phyloP scores from a whole-genome alignment of 92 coral and sea anemone species.

The Porites rus region DNA sequence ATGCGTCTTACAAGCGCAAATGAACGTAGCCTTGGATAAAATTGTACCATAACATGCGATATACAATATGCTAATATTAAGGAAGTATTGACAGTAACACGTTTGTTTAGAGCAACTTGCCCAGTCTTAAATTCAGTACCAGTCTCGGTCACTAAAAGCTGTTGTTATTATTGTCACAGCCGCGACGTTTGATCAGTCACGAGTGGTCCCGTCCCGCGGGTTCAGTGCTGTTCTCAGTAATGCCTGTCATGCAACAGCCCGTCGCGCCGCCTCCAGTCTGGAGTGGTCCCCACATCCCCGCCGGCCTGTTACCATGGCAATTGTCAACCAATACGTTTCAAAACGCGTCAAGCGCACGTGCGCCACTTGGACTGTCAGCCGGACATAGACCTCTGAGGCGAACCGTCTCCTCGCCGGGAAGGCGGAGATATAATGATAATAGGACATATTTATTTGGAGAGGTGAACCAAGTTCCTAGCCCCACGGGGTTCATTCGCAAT shows the following conservation, averaged over 20 bases:
- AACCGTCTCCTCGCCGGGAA: conserved; percentile 92
- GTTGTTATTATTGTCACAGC: conserved; percentile 16
- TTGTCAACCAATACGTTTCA: conserved; percentile 64
- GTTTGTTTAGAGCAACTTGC: neutral
- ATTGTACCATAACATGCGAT: no score
- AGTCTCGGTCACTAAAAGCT: neutral
- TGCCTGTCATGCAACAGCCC: conserved; percentile 95
- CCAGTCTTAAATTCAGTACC: neutral
- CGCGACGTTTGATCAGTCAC: conserved; percentile 81
- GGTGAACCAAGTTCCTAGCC: conserved; percentile 67
- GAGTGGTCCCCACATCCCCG: conserved; percentile 90
- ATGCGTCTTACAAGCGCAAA: no score
- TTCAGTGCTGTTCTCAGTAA: conserved; percentile 88
- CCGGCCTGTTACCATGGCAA: conserved; percentile 91
- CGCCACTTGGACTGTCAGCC: conserved; percentile 44
- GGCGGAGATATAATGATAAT: conserved; percentile 77
- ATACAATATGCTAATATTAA: no score
- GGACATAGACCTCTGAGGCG: conserved; percentile 76
- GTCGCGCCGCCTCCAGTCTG: conserved; percentile 89
- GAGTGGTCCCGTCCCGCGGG: conserved; percentile 95
- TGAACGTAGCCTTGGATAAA: no score
- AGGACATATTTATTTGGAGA: conserved; percentile 78
- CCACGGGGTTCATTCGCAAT: conserved; percentile 54
- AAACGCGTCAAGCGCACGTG: conserved; percentile 35
- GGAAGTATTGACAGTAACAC: neutral